Evolutionary conservation across 2,797 vertebrate species (phyloP), one percentile per base, ranked within the genome.

Genomic region (Channa striata): DNA sequence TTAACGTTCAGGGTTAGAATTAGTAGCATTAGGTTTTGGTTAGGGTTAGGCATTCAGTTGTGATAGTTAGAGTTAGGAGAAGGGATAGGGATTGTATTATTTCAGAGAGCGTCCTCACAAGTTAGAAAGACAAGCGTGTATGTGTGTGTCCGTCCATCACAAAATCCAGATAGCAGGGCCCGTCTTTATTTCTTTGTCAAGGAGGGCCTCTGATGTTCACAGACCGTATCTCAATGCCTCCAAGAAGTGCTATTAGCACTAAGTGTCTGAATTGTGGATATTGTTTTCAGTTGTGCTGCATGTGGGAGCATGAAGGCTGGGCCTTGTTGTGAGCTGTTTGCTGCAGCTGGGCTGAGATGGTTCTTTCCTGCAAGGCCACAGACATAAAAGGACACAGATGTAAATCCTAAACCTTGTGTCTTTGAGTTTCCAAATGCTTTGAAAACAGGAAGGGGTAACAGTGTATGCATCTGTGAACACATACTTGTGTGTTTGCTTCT

Each of bases 381-480:
- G 86, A 91, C 92, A 84, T 94, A 92, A 93, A 93, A 92, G 89
- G 85, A 67, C 84, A 81, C 93, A 94, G 93, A 94, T 94, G 92
- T 93, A 93, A 92, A 93, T 91, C 89, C 85, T 85, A 91, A 92
- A 91, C 91, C 90, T 88, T 91, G 87, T 91, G 90, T 90, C 91
- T 93, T 93, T 93, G 91, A 89, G 85, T 91, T 90, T 87, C 88
- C 85, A 89, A 86, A 90, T 65, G 74, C 91, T 93, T 93, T 93
- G 90, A 92, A 91, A 92, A 89, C 84, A 90, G 85, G 88, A 91
- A 88, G 84, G 69, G 86, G 88, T 87, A 90, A 86, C 72, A 86
- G 79, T 81, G 78, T 86, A 73, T 83, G 71, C 57, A 12, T 21
- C 30, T 30, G 40, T 51, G 10, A 23, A 59, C 56, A 72, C 68